Evolutionary conservation across 2,113 vertebrate genomes (phyloP).

Genomic region (Vidua chalybeata): DNA sequence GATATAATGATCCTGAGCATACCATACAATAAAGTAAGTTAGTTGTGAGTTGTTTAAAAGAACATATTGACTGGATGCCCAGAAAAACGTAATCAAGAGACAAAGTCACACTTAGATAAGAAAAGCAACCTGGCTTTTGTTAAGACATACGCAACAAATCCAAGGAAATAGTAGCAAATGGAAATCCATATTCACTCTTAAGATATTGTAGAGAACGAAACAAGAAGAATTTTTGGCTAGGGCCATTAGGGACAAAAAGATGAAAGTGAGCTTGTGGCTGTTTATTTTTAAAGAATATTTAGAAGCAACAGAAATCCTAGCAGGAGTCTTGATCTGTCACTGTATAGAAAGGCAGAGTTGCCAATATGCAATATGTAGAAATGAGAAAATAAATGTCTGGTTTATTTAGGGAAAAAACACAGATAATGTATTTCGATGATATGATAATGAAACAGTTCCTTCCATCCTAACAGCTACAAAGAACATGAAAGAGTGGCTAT

Average conservation of each 20-base stretch:
- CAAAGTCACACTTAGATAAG: neutral
- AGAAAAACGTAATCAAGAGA: neutral
- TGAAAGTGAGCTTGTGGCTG: neutral
- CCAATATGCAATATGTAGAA: neutral
- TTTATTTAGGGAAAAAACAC: neutral
- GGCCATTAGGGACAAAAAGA: neutral
- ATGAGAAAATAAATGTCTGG: neutral
- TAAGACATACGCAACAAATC: neutral
- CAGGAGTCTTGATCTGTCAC: neutral
- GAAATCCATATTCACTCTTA: neutral
- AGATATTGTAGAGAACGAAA: neutral
- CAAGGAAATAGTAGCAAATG: neutral
- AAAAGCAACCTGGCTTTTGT: neutral
- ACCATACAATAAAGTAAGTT: neutral
- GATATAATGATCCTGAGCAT: conserved; percentile 29
- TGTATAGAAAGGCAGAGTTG: neutral
- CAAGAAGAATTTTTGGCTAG: neutral
- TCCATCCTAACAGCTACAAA: neutral
- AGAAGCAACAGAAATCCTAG: neutral
- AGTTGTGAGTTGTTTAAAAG: conserved; percentile 4
- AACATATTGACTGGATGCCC: neutral
- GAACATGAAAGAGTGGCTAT: neutral
- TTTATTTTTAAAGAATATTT: neutral
- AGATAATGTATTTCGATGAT: neutral
- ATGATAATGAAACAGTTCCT: neutral